Base-by-base conservation (phyloP, 2,113 vertebrate genomes). In the Pogona vitticeps region DNA sequence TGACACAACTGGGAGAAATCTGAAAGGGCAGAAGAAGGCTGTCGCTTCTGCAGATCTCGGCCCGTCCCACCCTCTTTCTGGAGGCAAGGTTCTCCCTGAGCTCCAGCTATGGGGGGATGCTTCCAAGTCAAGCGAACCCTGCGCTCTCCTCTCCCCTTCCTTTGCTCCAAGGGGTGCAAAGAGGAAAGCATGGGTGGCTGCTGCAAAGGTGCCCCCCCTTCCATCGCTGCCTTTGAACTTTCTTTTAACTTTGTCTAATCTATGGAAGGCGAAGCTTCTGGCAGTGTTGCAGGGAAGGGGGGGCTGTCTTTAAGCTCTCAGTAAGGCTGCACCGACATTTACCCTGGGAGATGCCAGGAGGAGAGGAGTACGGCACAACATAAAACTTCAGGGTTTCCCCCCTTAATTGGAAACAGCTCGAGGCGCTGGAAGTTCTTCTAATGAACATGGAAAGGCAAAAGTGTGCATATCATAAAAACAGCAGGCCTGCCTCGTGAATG, bases 371-470 rank as follows among this genome's bases (percentile, higher is more conserved):
- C 33, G 71, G 63, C 77, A 52, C 75, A 40, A 58, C 56, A 33
- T 20, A 21, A 33, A 26, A 63, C 33, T 12, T 7, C 13, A 40
- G 75, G 13, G 63, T 13, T 18, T 59, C 23, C 10, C 15, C 71
- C 81, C 80, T 85, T 91, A 89, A 86, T 89, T 85, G 68, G 86
- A 89, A 91, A 86, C 88, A 89, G 88, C 80, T 26, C 86, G 58
- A 38, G 38, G 82, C 79, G 58, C 26, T 3, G 79, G 31, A 75
- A 58, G n/a, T 71, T 86, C 17, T 33, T 84, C 83, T 86, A 90
- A 85, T 58, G 58, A 68, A n/a, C 46, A 2, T 21, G 61, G 61
- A 63, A 63, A 63, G 61, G 61, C 7, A 67, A 83, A 88, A 46
- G 75, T 6, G 15, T 31, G 14, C 23, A 78, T 80, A 65, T 38